Evolutionary conservation across 2,113 vertebrate species (phyloP).

Genomic region (Pyxicephalus adspersus): DNA sequence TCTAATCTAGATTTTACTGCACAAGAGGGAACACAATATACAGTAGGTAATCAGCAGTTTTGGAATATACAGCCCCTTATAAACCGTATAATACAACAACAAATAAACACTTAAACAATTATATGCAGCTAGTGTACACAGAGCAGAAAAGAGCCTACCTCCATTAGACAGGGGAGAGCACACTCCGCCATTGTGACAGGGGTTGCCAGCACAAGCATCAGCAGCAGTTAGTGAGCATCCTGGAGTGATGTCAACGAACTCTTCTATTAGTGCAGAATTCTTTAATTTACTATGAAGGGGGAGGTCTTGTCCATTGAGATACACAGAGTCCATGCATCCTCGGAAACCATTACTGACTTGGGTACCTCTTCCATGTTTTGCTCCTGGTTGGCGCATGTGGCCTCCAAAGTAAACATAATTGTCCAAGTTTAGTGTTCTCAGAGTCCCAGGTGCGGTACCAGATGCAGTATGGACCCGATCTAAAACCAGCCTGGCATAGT

Average conservation of each 20-base stretch:
- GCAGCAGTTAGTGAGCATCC: conserved; percentile 79
- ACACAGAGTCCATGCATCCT: conserved; percentile 90
- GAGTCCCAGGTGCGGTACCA: conserved; percentile 89
- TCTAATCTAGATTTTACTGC: conserved; percentile 36
- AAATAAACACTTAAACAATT: conserved; percentile 1
- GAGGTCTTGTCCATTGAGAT: conserved; percentile 89
- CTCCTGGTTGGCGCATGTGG: conserved; percentile 80
- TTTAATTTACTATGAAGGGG: conserved; percentile 82
- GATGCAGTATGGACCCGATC: conserved; percentile 92
- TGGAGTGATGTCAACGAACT: conserved; percentile 84
- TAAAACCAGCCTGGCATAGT: conserved; percentile 90
- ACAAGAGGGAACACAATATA: conserved; percentile 24
- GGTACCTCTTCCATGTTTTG: conserved; percentile 76
- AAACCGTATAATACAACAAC: conserved; percentile 3
- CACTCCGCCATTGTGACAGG: conserved; percentile 89
- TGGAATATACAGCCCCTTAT: conserved; percentile 17
- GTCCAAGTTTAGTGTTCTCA: conserved; percentile 93
- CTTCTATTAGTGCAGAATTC: conserved; percentile 84
- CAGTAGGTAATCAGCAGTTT: conserved; percentile 9
- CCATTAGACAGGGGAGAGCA: conserved; percentile 82
- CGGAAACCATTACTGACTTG: conserved; percentile 85
- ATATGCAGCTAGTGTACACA: background rate
- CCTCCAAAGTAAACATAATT: conserved; percentile 90
- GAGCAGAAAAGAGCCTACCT: conserved; percentile 71
- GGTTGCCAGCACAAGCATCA: conserved; percentile 86